A percentile compares a stretch with the other conserved stretches of the same genome.
Evolutionary conservation across 1,140 invertebrate genomes (phyloP).

Genomic region (Eriosoma lanigerum): DNA sequence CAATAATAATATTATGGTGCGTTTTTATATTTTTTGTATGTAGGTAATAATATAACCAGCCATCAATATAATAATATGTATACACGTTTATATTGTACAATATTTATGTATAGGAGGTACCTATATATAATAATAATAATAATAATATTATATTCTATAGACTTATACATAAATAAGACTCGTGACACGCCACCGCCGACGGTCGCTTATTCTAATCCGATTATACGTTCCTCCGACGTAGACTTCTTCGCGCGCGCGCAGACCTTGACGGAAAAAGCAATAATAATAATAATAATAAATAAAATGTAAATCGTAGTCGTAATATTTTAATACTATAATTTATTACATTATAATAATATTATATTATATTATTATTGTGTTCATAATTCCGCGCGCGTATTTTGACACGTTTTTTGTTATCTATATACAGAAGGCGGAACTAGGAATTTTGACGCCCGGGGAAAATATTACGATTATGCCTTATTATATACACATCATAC

Average conservation of each 20-base stretch:
- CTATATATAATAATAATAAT: neutral
- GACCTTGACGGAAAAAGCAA: neutral
- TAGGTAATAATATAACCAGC: neutral
- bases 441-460: no score
- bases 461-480: no score
- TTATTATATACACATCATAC: no score
- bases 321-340: neutral
- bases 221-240: neutral
- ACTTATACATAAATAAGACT: conserved; percentile 26
- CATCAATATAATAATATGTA: no score
- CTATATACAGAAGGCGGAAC: no score
- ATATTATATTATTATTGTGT: neutral
- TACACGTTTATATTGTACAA: no score
- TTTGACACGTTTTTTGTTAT: no score
- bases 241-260: no score
- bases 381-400: no score
- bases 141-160: neutral
- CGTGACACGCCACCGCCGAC: neutral
- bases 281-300: neutral
- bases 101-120: neutral
- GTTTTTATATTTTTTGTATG: neutral
- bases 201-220: conserved; percentile 31
- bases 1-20: neutral
- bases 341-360: neutral
- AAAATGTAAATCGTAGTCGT: neutral